phyloP scores from a whole-genome alignment of 2,888 invertebrate species.

The Eumacrocentrus americanus region DNA sequence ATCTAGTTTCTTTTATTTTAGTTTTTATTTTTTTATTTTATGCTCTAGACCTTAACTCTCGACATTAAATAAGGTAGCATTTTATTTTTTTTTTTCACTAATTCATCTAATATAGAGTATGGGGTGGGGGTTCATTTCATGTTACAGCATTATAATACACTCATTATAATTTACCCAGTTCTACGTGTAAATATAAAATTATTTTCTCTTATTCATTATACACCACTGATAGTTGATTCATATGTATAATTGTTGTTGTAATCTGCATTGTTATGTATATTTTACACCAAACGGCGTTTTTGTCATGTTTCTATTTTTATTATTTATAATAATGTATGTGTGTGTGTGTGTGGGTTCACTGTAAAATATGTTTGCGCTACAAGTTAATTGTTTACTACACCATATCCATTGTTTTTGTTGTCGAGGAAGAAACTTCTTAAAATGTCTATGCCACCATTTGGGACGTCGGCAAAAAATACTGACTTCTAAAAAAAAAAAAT shows the following conservation, averaged over 20 bases:
- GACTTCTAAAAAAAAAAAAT: no score
- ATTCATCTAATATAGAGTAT: conserved; percentile 48
- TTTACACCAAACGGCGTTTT: conserved; percentile 8
- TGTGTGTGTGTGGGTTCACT: no score
- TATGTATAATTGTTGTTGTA: conserved; percentile 28
- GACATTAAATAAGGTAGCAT: conserved; percentile 57
- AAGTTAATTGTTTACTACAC: not conserved
- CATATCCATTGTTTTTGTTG: not conserved
- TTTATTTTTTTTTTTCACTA: conserved; percentile 42
- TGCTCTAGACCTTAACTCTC: conserved; percentile 37
- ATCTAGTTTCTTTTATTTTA: conserved; percentile 41
- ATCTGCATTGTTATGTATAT: conserved; percentile 11
- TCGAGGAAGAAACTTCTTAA: conserved; percentile 20
- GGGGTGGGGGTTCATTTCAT: conserved; percentile 38
- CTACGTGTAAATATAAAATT: conserved; percentile 59
- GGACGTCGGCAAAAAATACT: not conserved
- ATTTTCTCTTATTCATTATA: conserved; percentile 58
- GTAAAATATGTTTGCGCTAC: conserved; percentile 22
- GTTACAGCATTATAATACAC: conserved; percentile 34
- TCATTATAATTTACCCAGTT: conserved; percentile 39
- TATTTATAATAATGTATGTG: conserved; percentile 6
- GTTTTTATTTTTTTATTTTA: conserved; percentile 39
- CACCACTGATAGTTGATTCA: conserved; percentile 53
- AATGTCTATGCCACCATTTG: conserved; percentile 4
- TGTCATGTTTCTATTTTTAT: conserved; percentile 19